These are phyloP conservation scores for Parnassius orleans DNA, from an alignment of 2,888 invertebrate species.

Conservation along the genomic window DNA sequence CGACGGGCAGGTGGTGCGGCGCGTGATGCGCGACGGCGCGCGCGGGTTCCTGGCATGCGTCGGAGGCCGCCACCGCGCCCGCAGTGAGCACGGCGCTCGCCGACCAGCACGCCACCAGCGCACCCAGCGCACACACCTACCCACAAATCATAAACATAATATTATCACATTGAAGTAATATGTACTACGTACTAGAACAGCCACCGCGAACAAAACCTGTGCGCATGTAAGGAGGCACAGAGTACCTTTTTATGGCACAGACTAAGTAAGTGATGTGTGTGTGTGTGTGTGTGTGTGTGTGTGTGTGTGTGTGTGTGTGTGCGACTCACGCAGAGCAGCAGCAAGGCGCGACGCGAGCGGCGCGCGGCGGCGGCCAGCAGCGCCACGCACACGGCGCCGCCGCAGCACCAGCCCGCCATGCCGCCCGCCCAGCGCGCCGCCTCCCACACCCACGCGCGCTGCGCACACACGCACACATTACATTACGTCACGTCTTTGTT, in stretches of 20 bases:
- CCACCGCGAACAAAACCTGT: too few relatives aligned
- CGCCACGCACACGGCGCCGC: conserved; percentile 93
- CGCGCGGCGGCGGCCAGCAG: conserved; percentile 93
- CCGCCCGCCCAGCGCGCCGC: conserved; percentile 93
- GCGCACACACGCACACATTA: conserved; percentile 33
- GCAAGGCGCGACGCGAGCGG: conserved; percentile 93
- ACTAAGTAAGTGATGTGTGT: too few relatives aligned
- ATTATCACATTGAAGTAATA: not conserved
- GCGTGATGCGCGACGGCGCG: conserved; percentile 86
- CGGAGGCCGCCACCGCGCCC: conserved; percentile 91
- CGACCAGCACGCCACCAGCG: conserved; percentile 88
- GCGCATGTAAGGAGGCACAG: too few relatives aligned
- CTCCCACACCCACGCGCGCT: conserved; percentile 88
- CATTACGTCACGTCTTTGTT: conserved; percentile 43
- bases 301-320: too few relatives aligned
- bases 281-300: too few relatives aligned
- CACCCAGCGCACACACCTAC: conserved; percentile 84
- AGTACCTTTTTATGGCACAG: too few relatives aligned
- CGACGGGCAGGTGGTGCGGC: conserved; percentile 78
- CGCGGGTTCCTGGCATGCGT: conserved; percentile 92
- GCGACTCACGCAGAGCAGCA: conserved; percentile 92
- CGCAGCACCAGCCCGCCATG: conserved; percentile 91
- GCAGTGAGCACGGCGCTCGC: conserved; percentile 93
- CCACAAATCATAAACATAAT: conserved; percentile 2
- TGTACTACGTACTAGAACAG: too few relatives aligned